Evolutionary conservation across 2,888 invertebrate species (phyloP).

Genomic region (Allophyes oxyacanthae): DNA sequence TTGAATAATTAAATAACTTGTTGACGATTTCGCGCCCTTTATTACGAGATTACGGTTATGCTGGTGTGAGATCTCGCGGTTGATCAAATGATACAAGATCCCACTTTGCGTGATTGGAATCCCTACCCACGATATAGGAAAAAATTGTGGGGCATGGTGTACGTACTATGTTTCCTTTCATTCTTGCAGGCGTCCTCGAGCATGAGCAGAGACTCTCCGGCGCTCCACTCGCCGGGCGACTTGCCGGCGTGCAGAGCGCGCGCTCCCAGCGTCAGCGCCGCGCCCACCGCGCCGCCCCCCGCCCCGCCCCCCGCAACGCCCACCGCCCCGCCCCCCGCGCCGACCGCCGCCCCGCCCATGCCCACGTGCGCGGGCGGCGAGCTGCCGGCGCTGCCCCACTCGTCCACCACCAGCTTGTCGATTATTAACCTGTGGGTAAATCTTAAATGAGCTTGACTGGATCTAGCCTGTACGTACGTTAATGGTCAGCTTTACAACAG

Average conservation of each 20-base stretch:
- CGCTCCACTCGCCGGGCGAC: slow-evolving; percentile 86
- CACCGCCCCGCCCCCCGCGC: slow-evolving; percentile 41
- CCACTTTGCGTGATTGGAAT: too few relatives aligned
- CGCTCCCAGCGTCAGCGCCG: slow-evolving; percentile 40
- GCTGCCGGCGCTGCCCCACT: slow-evolving; percentile 71
- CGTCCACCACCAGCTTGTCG: slow-evolving; percentile 81
- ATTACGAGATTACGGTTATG: too few relatives aligned
- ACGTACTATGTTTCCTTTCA: slow-evolving; percentile 83
- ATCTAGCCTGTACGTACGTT: too few relatives aligned
- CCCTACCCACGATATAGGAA: too few relatives aligned
- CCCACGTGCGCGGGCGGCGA: slow-evolving; percentile 33
- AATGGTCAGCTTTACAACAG: too few relatives aligned
- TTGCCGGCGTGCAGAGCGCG: slow-evolving; percentile 81
- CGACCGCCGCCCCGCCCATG: slow-evolving; percentile 36
- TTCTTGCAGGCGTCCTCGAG: slow-evolving; percentile 86
- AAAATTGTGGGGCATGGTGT: neutral
- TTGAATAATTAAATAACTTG: too few relatives aligned
- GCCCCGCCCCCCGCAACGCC: too few relatives aligned
- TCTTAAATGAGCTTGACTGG: too few relatives aligned
- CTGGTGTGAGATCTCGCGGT: too few relatives aligned
- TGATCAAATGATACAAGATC: too few relatives aligned
- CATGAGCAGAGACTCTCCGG: slow-evolving; percentile 85
- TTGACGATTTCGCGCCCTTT: too few relatives aligned
- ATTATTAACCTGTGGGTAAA: slow-evolving; percentile 78
- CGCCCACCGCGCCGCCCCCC: slow-evolving; percentile 39